These are phyloP conservation scores for Adelosebastes latens DNA, from an alignment of 2,797 vertebrate species.

Conservation along the genomic window DNA sequence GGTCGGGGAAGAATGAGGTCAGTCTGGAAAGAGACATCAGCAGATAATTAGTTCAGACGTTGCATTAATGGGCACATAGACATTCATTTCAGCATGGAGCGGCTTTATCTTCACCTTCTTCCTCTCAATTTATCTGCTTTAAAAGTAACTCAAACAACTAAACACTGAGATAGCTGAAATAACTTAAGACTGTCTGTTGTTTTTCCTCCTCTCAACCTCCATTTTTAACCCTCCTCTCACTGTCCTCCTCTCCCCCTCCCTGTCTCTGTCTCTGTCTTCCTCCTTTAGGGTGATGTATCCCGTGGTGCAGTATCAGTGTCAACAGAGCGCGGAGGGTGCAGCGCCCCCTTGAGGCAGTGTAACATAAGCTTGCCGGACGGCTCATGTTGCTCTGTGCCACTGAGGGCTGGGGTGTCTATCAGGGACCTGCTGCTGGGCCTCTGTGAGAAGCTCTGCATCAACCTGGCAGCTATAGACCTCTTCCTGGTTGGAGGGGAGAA, in stretches of 20 bases:
- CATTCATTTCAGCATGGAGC: not conserved
- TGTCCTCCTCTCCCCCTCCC: not conserved
- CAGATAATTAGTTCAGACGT: conserved; percentile 3
- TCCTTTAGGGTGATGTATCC: conserved; percentile 84
- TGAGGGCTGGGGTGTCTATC: conserved; percentile 90
- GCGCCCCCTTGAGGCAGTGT: conserved; percentile 87
- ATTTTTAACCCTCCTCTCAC: not conserved
- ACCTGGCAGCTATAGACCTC: conserved; percentile 94
- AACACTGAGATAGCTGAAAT: not conserved
- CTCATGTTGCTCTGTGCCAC: conserved; percentile 87
- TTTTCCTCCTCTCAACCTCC: not conserved
- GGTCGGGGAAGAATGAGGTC: conserved; percentile 85
- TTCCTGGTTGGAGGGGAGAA: conserved; percentile 97
- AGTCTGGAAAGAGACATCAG: conserved; percentile 24
- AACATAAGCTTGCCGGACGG: conserved; percentile 92
- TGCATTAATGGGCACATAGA: not conserved
- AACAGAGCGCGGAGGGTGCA: conserved; percentile 78
- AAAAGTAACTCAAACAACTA: not conserved
- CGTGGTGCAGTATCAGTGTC: conserved; percentile 76
- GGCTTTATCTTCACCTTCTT: not conserved
- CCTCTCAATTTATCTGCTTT: not conserved
- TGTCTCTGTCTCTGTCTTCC: not conserved
- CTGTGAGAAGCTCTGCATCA: conserved; percentile 94
- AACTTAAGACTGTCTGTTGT: not conserved
- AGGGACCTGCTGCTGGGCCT: conserved; percentile 92